Base-by-base conservation (phyloP, 2,888 invertebrate genomes). In the Cyclophora punctaria region DNA sequence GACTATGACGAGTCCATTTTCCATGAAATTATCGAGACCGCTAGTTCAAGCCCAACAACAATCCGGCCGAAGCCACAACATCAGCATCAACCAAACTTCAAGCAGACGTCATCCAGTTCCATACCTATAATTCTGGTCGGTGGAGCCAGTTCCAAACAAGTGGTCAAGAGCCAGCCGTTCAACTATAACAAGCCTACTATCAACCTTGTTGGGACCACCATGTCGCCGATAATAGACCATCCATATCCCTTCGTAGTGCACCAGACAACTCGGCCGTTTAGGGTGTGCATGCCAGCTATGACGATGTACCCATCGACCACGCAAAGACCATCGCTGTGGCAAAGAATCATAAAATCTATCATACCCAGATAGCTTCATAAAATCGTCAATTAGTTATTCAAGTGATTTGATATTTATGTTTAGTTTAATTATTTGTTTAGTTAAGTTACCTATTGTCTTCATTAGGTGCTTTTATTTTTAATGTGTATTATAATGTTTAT, bases 1-100 rank as follows among this genome's bases (percentile, higher is more conserved):
- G 87, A 87, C 58, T 85, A 87, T 51, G 86, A 87, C 7, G 86
- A 86, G 46, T 81, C 85, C 0, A 78, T 86, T 33, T 84, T 82
- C 54, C 76, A 77, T 34, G 86, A 88, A 59, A 72, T 79, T 37
- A 80, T 88, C 41, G 86, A 87, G 60, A 82, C 82, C 2, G 69
- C 76, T 2, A 20, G 20, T 37, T 2, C 37, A 37, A 37, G 37
- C 5, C 4, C 37, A 37, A 66, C 79, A 0, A 76, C 78, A 1
- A 67, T 73, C 2, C 55, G 56, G 7, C 7, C 42, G n/a, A 57
- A 48, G 45, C 58, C 60, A 3, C 34, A 4, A 2, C 35, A 42
- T 3, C 34, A 4, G 3, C 40, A 41, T 4, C 46, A 47, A 5
- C 52, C 42, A 37, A 6, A 48, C 0, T 60, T 62, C 3, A 62